Percentiles rank a stretch among this genome's conserved stretches.
phyloP scores from a whole-genome alignment of 2,113 vertebrate genomes.

The Mus pahari region DNA sequence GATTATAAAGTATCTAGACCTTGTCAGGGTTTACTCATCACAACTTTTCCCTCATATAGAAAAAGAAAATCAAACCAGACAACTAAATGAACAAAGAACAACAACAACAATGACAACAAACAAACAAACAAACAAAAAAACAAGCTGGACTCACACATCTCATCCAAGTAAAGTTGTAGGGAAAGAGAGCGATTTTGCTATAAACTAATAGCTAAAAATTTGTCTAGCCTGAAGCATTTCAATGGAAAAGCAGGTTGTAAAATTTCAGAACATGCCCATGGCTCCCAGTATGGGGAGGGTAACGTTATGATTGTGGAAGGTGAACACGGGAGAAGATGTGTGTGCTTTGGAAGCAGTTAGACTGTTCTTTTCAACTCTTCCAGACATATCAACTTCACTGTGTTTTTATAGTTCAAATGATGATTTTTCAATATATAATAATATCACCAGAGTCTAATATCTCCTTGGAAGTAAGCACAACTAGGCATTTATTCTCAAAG shows the following conservation, averaged over 20 bases:
- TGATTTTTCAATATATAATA: slow-evolving; percentile 44
- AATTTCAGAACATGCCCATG: neutral
- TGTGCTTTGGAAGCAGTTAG: neutral
- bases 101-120: too few species aligned
- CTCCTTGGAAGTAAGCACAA: slow-evolving; percentile 15
- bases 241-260: slow-evolving; percentile 31
- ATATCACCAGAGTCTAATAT: slow-evolving; percentile 3
- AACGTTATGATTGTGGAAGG: neutral
- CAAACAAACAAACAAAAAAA: too few species aligned
- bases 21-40: neutral
- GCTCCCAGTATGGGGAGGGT: neutral
- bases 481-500: neutral
- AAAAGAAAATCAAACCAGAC: neutral
- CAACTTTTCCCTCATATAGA: neutral
- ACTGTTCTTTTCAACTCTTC: slow-evolving; percentile 52
- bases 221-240: slow-evolving; percentile 50
- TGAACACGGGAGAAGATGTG: neutral
- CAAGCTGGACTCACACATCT: neutral
- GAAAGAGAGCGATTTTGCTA: neutral
- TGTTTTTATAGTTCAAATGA: neutral
- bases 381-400: neutral
- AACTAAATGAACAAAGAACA: neutral
- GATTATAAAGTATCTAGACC: neutral
- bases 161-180: neutral
- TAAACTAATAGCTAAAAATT: slow-evolving; percentile 36